Evolutionary conservation across 2,113 vertebrate species (phyloP).

Genomic region (Parotia lawesii): DNA sequence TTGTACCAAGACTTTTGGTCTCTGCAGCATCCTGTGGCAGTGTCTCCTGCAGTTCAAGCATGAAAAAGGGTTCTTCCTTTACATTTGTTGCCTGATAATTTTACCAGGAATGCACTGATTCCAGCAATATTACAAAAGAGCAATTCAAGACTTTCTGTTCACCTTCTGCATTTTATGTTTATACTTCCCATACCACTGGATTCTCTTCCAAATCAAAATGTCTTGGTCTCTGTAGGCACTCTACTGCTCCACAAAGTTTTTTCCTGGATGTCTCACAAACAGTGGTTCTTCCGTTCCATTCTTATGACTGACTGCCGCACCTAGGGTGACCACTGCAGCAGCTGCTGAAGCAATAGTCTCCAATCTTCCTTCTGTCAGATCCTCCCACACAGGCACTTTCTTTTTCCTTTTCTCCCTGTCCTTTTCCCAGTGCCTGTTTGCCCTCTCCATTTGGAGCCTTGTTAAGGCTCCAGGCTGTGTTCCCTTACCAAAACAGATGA

Average conservation of each 20-base stretch:
- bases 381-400: not conserved
- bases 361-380: accelerated
- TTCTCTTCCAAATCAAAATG: not conserved
- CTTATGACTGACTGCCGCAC: accelerated
- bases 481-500: not conserved
- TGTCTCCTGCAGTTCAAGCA: not conserved
- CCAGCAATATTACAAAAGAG: not conserved
- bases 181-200: not conserved
- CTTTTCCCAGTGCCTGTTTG: not conserved
- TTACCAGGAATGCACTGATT: not conserved
- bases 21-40: not conserved
- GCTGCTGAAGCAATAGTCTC: accelerated
- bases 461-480: not conserved
- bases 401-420: not conserved
- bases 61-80: not conserved
- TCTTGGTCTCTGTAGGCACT: not conserved
- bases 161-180: not conserved
- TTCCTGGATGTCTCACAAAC: not conserved
- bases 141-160: not conserved
- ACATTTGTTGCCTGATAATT: not conserved
- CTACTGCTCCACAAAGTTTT: not conserved
- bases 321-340: not conserved
- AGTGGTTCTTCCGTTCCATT: not conserved
- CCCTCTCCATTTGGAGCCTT: not conserved
- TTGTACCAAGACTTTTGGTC: not conserved